phyloP scores from a whole-genome alignment of 2,113 vertebrate species.

The Emydura subglobosa region DNA sequence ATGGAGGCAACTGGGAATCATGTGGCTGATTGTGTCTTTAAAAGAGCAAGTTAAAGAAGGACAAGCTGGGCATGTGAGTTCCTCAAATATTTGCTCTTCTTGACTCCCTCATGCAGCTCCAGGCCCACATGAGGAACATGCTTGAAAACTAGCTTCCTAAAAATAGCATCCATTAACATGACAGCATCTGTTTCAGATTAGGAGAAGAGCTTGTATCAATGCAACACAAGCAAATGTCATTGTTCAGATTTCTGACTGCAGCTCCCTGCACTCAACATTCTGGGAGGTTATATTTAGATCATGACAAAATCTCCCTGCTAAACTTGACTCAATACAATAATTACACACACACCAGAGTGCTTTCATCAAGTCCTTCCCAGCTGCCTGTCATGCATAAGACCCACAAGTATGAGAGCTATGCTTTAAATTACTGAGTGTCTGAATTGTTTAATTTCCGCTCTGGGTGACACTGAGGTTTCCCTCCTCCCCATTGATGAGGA shows the following conservation, averaged over 20 bases:
- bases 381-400: neutral
- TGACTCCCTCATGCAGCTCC: neutral
- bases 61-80: neutral
- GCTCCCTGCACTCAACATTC: neutral
- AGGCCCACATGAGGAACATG: neutral
- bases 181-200: neutral
- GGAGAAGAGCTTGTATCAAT: neutral
- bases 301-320: conserved; percentile 28
- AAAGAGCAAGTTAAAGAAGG: neutral
- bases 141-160: neutral
- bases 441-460: conserved; percentile 68
- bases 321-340: conserved; percentile 37
- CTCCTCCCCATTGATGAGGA: conserved; percentile 51
- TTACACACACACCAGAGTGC: conserved; percentile 15
- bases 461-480: conserved; percentile 59
- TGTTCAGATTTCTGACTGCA: conserved; percentile 31
- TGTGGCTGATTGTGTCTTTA: neutral
- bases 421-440: conserved; percentile 46
- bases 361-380: conserved; percentile 42
- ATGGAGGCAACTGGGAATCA: neutral
- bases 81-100: neutral
- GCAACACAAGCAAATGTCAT: conserved; percentile 19
- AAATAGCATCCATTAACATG: conserved; percentile 29
- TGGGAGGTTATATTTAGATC: conserved; percentile 55
- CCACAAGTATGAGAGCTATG: conserved; percentile 52